These are phyloP conservation scores for Pyrgilauda ruficollis DNA, from an alignment of 2,113 vertebrate genomes.

Conservation along the genomic window DNA sequence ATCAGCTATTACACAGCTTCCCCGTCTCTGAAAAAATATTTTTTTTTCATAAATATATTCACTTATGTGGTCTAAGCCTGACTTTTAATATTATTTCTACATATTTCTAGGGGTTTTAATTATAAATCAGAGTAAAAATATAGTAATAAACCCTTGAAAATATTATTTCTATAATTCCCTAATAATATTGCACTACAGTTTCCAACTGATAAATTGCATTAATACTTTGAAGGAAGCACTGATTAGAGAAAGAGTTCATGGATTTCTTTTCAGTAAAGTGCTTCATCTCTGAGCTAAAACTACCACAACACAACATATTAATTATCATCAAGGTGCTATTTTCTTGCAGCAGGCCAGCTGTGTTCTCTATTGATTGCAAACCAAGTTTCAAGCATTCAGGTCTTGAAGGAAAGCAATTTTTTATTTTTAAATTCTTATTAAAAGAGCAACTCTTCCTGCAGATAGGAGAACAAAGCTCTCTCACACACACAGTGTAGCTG, in stretches of 20 bases:
- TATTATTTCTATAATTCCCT: constrained; percentile 52
- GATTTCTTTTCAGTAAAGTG: neutral
- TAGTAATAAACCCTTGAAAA: constrained; percentile 30
- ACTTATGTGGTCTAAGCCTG: neutral
- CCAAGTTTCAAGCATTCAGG: neutral
- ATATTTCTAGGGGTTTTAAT: neutral
- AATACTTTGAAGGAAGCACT: constrained; percentile 40
- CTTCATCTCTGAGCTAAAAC: neutral
- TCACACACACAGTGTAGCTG: neutral
- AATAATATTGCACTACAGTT: constrained; percentile 31
- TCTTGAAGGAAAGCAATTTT: neutral
- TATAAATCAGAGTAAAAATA: neutral
- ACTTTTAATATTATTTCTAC: constrained; percentile 31
- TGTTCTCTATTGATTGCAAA: neutral
- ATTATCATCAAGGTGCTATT: neutral
- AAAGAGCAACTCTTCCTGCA: neutral
- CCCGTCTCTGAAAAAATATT: neutral
- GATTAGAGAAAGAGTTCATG: neutral
- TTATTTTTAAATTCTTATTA: neutral
- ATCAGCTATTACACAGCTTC: neutral
- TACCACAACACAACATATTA: neutral
- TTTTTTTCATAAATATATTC: constrained; percentile 11
- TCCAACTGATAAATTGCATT: constrained; percentile 38
- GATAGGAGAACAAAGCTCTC: neutral
- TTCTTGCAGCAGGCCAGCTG: neutral